Percentiles rank a stretch among this genome's conserved stretches.
phyloP scores from a whole-genome alignment of 1,140 invertebrate genomes.

The Manduca sexta region DNA sequence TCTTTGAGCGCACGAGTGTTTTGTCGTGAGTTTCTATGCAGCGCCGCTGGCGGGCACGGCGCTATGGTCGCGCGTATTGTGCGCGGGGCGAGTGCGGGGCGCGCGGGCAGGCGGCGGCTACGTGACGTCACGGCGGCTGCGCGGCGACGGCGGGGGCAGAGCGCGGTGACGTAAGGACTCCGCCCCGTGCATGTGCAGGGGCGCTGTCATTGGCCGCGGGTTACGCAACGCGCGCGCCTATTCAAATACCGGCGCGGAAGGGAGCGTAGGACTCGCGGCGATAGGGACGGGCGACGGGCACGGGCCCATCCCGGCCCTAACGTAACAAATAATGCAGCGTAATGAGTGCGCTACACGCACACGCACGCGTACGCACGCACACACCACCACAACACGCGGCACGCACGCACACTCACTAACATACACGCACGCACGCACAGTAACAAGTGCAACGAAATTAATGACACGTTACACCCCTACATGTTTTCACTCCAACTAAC shows the following conservation, averaged over 20 bases:
- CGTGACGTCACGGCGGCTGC: constrained; percentile 68
- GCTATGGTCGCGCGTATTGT: constrained; percentile 45
- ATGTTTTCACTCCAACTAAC: constrained; percentile 3
- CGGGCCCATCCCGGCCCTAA: constrained; percentile 59
- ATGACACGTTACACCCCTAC: constrained; percentile 24
- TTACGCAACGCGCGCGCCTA: constrained; percentile 66
- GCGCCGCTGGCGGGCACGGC: constrained; percentile 49
- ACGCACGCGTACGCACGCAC: constrained; percentile 19
- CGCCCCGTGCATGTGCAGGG: constrained; percentile 66
- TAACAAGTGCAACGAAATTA: constrained; percentile 63
- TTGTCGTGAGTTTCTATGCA: constrained; percentile 58
- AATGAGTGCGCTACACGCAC: constrained; percentile 44
- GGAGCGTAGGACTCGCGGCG: constrained; percentile 54
- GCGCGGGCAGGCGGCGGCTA: constrained; percentile 26
- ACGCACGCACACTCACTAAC: constrained; percentile 23
- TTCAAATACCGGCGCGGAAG: constrained; percentile 61
- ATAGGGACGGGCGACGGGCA: constrained; percentile 55
- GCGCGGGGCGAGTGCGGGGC: constrained; percentile 35
- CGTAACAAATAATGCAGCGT: constrained; percentile 60
- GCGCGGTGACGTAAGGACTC: constrained; percentile 64
- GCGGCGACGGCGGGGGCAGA: constrained; percentile 58
- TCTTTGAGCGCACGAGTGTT: constrained; percentile 71
- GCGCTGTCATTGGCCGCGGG: constrained; percentile 66
- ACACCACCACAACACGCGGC: constrained; percentile 8
- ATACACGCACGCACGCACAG: constrained; percentile 22